These are phyloP conservation scores for Brachylomia viminalis DNA, from an alignment of 2,888 invertebrate species.

Conservation along the genomic window DNA sequence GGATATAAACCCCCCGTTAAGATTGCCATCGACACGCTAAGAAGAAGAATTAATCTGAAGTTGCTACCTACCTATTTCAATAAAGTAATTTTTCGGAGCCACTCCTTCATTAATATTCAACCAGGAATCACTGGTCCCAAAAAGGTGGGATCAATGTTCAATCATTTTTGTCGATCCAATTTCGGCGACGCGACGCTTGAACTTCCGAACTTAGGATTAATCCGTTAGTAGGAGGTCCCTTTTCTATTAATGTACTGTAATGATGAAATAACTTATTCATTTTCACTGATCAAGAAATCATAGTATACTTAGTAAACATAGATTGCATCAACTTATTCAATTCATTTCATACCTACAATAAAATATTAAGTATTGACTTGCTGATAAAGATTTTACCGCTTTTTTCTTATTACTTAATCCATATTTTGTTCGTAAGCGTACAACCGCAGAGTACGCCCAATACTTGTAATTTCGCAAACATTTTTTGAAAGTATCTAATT, in stretches of 20 bases:
- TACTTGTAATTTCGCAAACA: background rate
- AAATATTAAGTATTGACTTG: conserved; percentile 25
- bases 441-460: background rate
- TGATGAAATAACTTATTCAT: conserved; percentile 28
- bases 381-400: conserved; percentile 33
- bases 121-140: background rate
- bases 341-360: conserved; percentile 25
- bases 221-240: background rate
- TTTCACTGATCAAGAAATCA: conserved; percentile 3
- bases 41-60: too few relatives aligned
- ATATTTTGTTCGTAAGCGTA: conserved; percentile 16
- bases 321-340: conserved; percentile 36
- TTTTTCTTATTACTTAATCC: conserved; percentile 19
- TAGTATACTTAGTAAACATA: conserved; percentile 27
- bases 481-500: background rate
- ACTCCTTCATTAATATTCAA: background rate
- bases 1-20: too few relatives aligned
- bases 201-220: background rate
- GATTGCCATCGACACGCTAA: too few relatives aligned
- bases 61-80: too few relatives aligned
- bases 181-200: background rate
- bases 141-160: background rate
- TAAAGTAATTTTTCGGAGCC: too few relatives aligned
- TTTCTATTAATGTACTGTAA: background rate
- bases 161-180: background rate